Evolutionary conservation across 2,888 invertebrate species (phyloP), one percentile per base, ranked within the genome.

Genomic region (Hofmannophila pseudospretella): DNA sequence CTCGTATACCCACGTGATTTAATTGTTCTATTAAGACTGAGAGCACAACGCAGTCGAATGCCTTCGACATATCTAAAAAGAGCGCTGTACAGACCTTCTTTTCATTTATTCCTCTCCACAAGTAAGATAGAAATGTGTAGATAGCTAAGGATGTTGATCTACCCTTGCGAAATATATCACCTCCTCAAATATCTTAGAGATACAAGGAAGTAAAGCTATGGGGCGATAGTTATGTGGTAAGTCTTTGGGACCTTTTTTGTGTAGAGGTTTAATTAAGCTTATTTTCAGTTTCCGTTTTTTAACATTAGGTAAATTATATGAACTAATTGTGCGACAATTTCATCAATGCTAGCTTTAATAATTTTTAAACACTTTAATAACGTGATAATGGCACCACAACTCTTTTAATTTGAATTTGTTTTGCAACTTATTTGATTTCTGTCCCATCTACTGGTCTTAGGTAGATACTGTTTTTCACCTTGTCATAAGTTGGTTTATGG

Each of bases 181-280:
- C 31, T 46, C 42, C 37, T 49, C 49, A 1, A 49, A 40, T 7
- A 51, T 44, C 42, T 55, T 51, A 19, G 50, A 43, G 13, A 53
- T 37, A 1, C 34, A 33, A 5, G 49, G 47, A 2, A 48, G 42
- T 5, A 53, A 19, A 2, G 51, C 47, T 8, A 51, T 47, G 2
- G 47, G 47, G 1, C 45, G 41, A 36, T 49, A 50, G 25, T 51
- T 47, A 1, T 7, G 10, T 14, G 32, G 39, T 7, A 36, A 25
- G 25, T 28, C 31, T 4, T 32, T 22, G 23, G 35, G 37, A 1
- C 44, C 49, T 19, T 44, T 46, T 34, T 49, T 53, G 23, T 35
- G 36, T 4, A 46, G 19, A 5, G 50, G 47, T 11, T 50, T 36
- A 0, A 50, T 36, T 28, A 46, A 42, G 0, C 48, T 42, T 13